These are phyloP conservation scores for Pelobates fuscus DNA, from an alignment of 2,113 vertebrate species.

Conservation along the genomic window DNA sequence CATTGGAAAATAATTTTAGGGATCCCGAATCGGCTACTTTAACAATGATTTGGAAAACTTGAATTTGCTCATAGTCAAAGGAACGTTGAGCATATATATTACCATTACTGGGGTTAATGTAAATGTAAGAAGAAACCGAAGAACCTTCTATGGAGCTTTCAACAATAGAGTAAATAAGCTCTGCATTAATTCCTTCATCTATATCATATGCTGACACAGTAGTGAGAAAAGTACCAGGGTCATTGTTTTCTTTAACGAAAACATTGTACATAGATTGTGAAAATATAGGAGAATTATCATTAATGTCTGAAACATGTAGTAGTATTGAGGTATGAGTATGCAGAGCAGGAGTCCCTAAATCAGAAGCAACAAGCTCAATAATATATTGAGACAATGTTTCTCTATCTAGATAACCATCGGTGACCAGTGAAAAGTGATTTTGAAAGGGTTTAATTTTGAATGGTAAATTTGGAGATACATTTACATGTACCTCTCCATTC, in stretches of 20 bases:
- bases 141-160: slow-evolving; percentile 55
- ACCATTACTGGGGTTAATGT: slow-evolving; percentile 62
- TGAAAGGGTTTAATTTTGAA: slow-evolving; percentile 63
- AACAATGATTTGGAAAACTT: slow-evolving; percentile 55
- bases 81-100: slow-evolving; percentile 57
- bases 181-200: slow-evolving; percentile 61
- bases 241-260: slow-evolving; percentile 54
- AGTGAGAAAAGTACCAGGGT: slow-evolving; percentile 45
- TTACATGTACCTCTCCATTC: slow-evolving; percentile 62
- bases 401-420: slow-evolving; percentile 56
- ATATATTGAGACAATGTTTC: slow-evolving; percentile 57
- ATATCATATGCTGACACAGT: slow-evolving; percentile 55
- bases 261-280: slow-evolving; percentile 52
- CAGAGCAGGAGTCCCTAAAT: slow-evolving; percentile 56
- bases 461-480: slow-evolving; percentile 50
- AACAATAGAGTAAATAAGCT: slow-evolving; percentile 60
- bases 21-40: slow-evolving; percentile 63
- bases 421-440: slow-evolving; percentile 58
- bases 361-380: slow-evolving; percentile 55
- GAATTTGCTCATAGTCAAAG: slow-evolving; percentile 66
- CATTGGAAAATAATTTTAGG: slow-evolving; percentile 26
- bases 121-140: slow-evolving; percentile 60
- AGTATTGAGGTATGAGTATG: slow-evolving; percentile 52
- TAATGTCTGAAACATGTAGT: slow-evolving; percentile 60
- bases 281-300: slow-evolving; percentile 63